Base-by-base conservation (phyloP, 1,140 invertebrate species). In the Harpegnathos saltator region DNA sequence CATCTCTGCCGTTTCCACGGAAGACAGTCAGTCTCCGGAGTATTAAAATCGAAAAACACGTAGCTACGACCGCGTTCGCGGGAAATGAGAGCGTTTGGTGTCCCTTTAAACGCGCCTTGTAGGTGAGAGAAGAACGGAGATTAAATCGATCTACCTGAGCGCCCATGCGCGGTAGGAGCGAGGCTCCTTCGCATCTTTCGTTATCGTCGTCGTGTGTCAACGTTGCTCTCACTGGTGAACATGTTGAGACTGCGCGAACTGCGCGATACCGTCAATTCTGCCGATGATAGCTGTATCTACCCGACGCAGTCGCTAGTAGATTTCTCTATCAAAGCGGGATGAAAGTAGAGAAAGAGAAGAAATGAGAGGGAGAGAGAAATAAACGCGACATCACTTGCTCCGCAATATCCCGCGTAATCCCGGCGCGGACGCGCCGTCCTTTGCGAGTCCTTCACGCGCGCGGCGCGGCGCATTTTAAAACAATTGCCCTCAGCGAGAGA, bases 1-100 rank as follows among this genome's bases (percentile, higher is more conserved):
- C 89, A 90, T 90, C 89, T 91, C 77, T 83, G 69, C 71, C 75
- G 75, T 88, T 88, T 90, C 83, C 61, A 80, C 52, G 50, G 58
- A 82, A 66, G 84, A 83, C 83, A 87, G 74, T 48, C 52, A 72
- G 84, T 82, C 75, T 75, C 52, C 29, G 22, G 72, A 54, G 72
- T 89, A 89, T 88, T 89, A 88, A 86, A 86, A 84, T 82, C 85
- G 77, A 83, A 59, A 84, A 88, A 88, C 62, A 71, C 52, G 54
- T 52, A 80, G 59, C 50, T 56, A 58, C 5, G 52, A 44, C 17
- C 17, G n/a, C n/a, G 26, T 78, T 59, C 29, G 69, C 14, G 52
- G 5, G 52, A 68, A 83, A 63, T 56, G 58, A 59, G 7, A 38
- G 22, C 17, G 24, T 48, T 33, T 17, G 15, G 3, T 59, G 50